Evolutionary conservation across 2,113 vertebrate species (phyloP).

Genomic region (Alaudala cheleensis): DNA sequence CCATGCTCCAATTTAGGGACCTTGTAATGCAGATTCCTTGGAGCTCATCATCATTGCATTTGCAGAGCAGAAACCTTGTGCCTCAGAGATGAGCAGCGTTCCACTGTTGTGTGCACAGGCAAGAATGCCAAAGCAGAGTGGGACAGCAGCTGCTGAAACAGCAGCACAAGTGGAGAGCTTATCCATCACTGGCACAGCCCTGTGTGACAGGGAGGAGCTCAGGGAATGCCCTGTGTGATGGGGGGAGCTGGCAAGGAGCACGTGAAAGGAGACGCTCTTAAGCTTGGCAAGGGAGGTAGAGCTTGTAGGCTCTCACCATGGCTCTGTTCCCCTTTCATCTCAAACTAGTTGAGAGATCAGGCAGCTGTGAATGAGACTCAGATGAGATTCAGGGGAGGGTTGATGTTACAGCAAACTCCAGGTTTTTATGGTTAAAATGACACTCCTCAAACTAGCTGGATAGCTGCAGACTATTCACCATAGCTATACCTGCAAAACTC

Average conservation of each 20-base stretch:
- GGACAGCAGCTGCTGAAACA: neutral
- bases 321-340: neutral
- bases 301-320: neutral
- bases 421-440: neutral
- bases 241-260: neutral
- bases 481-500: neutral
- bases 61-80: neutral
- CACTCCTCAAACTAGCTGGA: neutral
- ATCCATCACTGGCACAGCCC: neutral
- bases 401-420: neutral
- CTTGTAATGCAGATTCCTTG: neutral
- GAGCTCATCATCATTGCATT: fast-evolving
- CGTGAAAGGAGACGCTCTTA: neutral
- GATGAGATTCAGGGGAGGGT: neutral
- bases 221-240: fast-evolving
- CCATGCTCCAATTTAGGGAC: neutral
- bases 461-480: neutral
- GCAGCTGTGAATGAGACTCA: neutral
- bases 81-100: neutral
- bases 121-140: fast-evolving
- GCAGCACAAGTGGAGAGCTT: neutral
- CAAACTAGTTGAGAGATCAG: neutral
- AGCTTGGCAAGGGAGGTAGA: neutral
- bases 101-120: neutral
- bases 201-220: neutral